Evolutionary conservation across 2,888 invertebrate genomes (phyloP), one percentile per base, ranked within the genome.

Genomic region (Lacanobia oleracea): DNA sequence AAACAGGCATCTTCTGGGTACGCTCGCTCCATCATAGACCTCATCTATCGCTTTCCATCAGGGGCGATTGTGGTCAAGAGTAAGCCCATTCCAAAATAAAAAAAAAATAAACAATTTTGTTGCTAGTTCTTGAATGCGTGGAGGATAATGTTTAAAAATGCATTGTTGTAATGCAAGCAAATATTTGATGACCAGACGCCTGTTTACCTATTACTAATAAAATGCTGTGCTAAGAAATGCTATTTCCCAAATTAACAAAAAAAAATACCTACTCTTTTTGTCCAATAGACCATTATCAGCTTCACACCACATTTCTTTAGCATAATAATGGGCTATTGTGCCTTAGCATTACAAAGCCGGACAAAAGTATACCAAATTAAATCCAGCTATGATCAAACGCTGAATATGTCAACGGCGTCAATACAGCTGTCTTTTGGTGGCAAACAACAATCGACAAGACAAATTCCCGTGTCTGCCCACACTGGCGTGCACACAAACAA

Each of bases 401-500:
- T 33, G 18, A 1, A 72, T 54, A 59, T 68, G 27, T 66, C 67
- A 72, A 53, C 18, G 40, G 16, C 33, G 59, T 72, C 54, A 71
- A 67, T 60, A 77, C 78, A 68, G 33, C 43, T 70, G 62, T 79
- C 59, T 48, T 62, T 68, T 23, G 40, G 57, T 67, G 40, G 50
- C 61, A 67, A 71, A 67, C 70, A 72, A 78, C 57, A 81, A 78
- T 78, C 86, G 69, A 78, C 59, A 81, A 75, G 76, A 76, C 78
- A 73, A 67, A 81, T 77, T 73, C 62, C 56, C 76, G 61, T 70
- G 51, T 45, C 70, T 73, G 59, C 54, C 68, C 57, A 64, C 69
- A 68, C 78, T 79, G 74, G 71, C 81, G 50, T 78, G 80, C 82
- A 82, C 76, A 89, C 89, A 89, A 87, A 89, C 89, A 90, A 89